phyloP scores from a whole-genome alignment of 2,888 invertebrate genomes.

The Chydorus sphaericus region DNA sequence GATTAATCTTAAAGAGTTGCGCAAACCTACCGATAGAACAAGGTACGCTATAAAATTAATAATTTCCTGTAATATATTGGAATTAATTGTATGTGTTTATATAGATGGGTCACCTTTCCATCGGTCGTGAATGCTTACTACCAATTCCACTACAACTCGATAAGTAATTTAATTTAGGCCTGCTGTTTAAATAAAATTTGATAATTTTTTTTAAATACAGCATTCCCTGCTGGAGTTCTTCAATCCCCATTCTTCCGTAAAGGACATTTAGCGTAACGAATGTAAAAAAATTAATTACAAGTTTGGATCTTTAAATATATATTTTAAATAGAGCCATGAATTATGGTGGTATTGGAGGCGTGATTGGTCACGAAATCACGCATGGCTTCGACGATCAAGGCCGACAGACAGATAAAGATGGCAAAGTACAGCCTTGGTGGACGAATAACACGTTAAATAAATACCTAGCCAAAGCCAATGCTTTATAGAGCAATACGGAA shows the following conservation, averaged over 20 bases:
- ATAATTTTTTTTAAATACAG: too few relatives aligned
- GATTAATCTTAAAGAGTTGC: neutral
- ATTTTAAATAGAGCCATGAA: constrained; percentile 42
- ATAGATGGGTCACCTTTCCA: too few relatives aligned
- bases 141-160: neutral
- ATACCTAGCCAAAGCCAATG: constrained; percentile 75
- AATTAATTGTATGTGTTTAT: neutral
- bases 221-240: constrained; percentile 79
- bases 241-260: constrained; percentile 84
- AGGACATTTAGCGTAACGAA: constrained; percentile 70
- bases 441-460: constrained; percentile 61
- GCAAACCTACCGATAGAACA: constrained; percentile 13
- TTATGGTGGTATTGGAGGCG: constrained; percentile 78
- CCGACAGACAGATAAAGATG: constrained; percentile 79
- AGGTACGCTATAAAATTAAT: neutral
- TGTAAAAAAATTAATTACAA: neutral
- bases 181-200: too few relatives aligned
- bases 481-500: constrained; percentile 84
- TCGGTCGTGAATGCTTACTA: neutral
- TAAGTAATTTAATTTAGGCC: too few relatives aligned
- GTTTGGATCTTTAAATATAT: neutral
- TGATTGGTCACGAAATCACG: constrained; percentile 84
- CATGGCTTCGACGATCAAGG: constrained; percentile 45
- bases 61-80: neutral
- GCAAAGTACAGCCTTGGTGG: constrained; percentile 91